Conservation (phyloP, 2,113 vertebrate genomes). For the Platanista minor region DNA sequence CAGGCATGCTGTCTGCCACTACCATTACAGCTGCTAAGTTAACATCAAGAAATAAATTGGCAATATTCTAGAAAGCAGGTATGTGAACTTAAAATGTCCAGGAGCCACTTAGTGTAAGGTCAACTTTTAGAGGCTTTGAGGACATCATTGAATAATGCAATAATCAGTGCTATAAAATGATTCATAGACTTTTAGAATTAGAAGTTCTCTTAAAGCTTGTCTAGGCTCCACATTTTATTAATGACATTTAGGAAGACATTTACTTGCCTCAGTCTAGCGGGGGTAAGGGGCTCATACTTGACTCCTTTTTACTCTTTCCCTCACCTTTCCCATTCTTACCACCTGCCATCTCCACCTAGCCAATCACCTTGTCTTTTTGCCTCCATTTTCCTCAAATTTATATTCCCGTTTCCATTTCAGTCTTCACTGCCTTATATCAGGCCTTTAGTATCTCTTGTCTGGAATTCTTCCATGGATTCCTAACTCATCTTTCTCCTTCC, state of each 20-base stretch:
- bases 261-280: background rate
- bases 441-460: background rate
- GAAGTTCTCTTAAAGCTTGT: background rate
- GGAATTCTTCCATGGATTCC: background rate
- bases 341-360: background rate
- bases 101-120: background rate
- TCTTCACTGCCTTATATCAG: background rate
- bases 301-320: background rate
- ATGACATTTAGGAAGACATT: background rate
- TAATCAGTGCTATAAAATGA: background rate
- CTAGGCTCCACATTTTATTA: background rate
- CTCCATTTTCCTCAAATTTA: background rate
- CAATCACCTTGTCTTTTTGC: background rate
- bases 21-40: background rate
- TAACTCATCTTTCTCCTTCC: background rate
- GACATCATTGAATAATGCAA: background rate
- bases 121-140: background rate
- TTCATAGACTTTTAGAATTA: background rate
- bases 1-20: background rate
- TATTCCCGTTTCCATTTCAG: background rate
- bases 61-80: background rate
- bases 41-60: background rate
- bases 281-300: background rate
- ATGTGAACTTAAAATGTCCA: background rate
- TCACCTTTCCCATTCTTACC: background rate